Conservation (phyloP, 35 echinoderm and acorn worm species). For the Anneissia japonica region DNA sequence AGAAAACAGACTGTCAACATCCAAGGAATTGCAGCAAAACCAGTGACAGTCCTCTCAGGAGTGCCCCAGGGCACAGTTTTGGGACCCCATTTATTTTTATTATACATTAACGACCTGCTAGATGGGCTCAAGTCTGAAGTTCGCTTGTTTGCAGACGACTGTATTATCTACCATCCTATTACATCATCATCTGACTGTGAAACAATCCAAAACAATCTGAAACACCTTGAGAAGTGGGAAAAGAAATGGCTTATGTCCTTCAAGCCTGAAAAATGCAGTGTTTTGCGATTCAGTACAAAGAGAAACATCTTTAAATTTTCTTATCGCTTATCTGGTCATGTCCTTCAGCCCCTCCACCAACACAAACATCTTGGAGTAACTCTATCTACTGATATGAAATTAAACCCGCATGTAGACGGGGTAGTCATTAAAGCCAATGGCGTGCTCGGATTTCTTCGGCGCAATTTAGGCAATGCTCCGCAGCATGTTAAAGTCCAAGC, state of each 20-base stretch:
- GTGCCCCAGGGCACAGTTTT: constrained; percentile 12
- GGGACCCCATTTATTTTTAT: background rate
- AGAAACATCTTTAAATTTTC: background rate
- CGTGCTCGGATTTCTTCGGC: background rate
- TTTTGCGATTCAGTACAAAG: background rate
- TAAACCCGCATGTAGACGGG: background rate
- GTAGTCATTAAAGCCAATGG: background rate
- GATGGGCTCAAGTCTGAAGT: background rate
- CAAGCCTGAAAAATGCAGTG: constrained; percentile 5
- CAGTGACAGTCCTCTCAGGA: background rate
- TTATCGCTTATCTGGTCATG: background rate
- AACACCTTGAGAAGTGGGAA: background rate
- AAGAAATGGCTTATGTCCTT: background rate
- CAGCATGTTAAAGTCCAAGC: background rate
- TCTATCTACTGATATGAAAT: constrained; percentile 16
- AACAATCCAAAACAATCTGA: background rate
- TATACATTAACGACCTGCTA: constrained; percentile 9
- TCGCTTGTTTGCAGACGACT: constrained; percentile 8
- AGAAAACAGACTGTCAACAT: background rate
- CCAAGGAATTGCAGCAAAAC: background rate
- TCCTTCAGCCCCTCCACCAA: background rate
- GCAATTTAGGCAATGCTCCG: background rate
- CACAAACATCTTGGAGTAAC: background rate
- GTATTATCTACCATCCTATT: background rate
- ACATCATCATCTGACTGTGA: background rate